phyloP scores from a whole-genome alignment of 1,140 invertebrate genomes.

The Habropoda laboriosa region DNA sequence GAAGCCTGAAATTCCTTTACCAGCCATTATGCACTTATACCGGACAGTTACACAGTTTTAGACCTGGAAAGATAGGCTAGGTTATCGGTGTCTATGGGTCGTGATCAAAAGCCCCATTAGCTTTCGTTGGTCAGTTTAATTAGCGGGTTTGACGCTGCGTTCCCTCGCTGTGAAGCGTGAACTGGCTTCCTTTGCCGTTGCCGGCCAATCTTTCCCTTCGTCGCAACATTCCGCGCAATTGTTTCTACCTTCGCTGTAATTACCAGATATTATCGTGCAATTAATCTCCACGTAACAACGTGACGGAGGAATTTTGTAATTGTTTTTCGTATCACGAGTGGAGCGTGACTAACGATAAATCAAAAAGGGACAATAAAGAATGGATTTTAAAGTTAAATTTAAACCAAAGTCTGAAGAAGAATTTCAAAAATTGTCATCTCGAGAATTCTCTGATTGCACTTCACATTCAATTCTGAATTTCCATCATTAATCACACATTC shows the following conservation, averaged over 20 bases:
- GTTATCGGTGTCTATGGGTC: background rate
- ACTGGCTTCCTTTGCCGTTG: background rate
- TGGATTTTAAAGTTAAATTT: no score
- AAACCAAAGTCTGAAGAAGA: no score
- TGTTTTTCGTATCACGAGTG: no score
- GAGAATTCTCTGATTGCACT: no score
- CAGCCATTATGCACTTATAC: background rate
- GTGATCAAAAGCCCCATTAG: slow-evolving; percentile 38
- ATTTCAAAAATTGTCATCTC: no score
- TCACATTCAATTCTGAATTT: no score
- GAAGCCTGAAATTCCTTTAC: background rate
- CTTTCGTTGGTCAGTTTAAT: slow-evolving; percentile 8
- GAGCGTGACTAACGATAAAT: no score
- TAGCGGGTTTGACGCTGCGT: background rate
- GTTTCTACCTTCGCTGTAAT: background rate
- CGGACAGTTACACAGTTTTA: background rate
- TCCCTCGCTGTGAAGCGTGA: slow-evolving; percentile 6
- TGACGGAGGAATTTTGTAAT: no score
- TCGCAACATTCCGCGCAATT: background rate
- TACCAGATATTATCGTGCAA: no score
- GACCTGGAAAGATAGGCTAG: background rate
- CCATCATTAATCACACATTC: no score
- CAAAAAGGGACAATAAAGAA: no score
- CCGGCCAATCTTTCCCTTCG: background rate
- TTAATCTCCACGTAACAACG: no score